Percentiles rank a stretch among this genome's conserved stretches.
Conservation (phyloP, 37 sponge, comb jelly and placozoan species). For the Sycon ciliatum region DNA sequence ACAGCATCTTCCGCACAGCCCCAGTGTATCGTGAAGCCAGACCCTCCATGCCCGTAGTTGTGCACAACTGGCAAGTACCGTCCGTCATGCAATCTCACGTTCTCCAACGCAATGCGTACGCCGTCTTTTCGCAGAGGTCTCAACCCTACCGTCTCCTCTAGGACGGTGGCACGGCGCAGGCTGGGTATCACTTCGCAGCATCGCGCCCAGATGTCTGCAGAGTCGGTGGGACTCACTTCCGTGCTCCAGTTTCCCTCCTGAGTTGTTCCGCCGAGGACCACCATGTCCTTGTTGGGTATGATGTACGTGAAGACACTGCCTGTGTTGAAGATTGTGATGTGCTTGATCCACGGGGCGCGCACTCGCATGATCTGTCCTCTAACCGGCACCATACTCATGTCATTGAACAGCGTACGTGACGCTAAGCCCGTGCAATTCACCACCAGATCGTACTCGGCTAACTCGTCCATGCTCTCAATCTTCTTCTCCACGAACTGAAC, state of each 20-base stretch:
- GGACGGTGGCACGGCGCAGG: conserved; percentile 31
- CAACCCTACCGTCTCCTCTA: conserved; percentile 42
- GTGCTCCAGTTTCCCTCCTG: conserved; percentile 19
- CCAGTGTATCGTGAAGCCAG: conserved; percentile 47
- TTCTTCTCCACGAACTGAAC: conserved; percentile 25
- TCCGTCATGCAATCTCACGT: neutral
- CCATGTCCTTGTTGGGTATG: conserved; percentile 33
- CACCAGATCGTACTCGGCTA: conserved; percentile 38
- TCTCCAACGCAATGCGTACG: conserved; percentile 51
- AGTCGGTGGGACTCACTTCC: conserved; percentile 11
- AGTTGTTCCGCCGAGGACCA: conserved; percentile 50
- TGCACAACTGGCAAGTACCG: conserved; percentile 32
- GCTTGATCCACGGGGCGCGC: conserved; percentile 61
- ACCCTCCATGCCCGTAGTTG: conserved; percentile 73
- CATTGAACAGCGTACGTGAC: conserved; percentile 34
- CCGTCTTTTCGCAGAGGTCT: conserved; percentile 42
- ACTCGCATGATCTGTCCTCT: conserved; percentile 54
- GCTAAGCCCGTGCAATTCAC: conserved; percentile 76
- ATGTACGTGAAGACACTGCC: conserved; percentile 2
- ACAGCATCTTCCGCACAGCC: conserved; percentile 62
- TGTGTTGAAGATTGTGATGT: conserved; percentile 15
- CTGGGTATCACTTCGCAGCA: conserved; percentile 35
- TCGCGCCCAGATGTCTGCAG: conserved; percentile 10
- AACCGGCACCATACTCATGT: conserved; percentile 32
- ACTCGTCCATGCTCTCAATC: conserved; percentile 24